Evolutionary conservation across 2,797 vertebrate genomes (phyloP).

Genomic region (Sebastes vulpes): DNA sequence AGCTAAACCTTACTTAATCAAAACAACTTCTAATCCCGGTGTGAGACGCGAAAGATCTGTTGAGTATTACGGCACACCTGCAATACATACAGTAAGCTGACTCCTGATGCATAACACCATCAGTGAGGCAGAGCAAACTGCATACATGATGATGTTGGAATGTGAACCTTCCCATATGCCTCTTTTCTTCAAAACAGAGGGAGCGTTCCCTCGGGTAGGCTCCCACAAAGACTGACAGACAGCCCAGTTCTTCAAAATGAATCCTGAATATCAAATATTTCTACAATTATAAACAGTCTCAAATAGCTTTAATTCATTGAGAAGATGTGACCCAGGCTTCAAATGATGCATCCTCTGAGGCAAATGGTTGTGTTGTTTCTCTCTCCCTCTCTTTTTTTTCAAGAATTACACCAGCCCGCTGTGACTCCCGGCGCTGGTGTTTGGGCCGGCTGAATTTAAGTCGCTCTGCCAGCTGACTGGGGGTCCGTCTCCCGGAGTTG

Average conservation of each 20-base stretch:
- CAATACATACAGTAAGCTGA: slow-evolving; percentile 58
- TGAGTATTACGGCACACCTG: slow-evolving; percentile 71
- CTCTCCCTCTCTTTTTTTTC: not conserved
- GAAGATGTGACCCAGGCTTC: slow-evolving; percentile 25
- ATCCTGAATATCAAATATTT: slow-evolving; percentile 45
- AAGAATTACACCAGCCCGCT: not conserved
- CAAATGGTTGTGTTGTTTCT: slow-evolving; percentile 21
- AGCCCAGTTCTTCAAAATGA: slow-evolving; percentile 32
- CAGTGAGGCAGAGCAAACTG: slow-evolving; percentile 43
- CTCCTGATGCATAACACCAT: slow-evolving; percentile 67
- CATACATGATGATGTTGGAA: slow-evolving; percentile 42
- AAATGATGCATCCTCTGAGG: slow-evolving; percentile 23
- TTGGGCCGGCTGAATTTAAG: not conserved
- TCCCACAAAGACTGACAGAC: slow-evolving; percentile 47
- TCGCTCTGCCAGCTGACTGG: not conserved
- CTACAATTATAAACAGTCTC: slow-evolving; percentile 33
- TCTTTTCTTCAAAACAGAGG: slow-evolving; percentile 44
- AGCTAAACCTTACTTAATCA: slow-evolving; percentile 62
- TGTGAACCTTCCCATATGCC: slow-evolving; percentile 52
- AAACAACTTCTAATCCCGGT: slow-evolving; percentile 76
- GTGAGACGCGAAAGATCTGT: slow-evolving; percentile 65
- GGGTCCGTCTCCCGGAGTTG: not conserved
- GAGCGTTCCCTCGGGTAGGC: slow-evolving; percentile 18
- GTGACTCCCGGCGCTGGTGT: not conserved
- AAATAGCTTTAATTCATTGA: slow-evolving; percentile 25